Evolutionary conservation across 2,888 invertebrate species (phyloP), one percentile per base, ranked within the genome.

Genomic region (Drosophila kuntzei): DNA sequence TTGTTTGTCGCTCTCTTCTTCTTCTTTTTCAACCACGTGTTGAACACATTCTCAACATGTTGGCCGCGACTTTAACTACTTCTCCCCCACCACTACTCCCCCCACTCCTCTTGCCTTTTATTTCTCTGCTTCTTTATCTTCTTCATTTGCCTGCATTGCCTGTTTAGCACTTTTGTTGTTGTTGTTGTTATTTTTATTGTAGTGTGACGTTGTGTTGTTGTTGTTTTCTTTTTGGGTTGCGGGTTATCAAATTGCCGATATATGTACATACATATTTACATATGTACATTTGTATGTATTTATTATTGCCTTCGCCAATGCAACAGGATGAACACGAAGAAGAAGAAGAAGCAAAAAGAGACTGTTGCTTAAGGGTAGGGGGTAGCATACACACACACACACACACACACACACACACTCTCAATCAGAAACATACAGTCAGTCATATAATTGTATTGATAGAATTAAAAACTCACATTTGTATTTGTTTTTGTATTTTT

Each of bases 11-110:
- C 22, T 14, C 11, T 36, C 22, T 14, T n/a, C n/a, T 6, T 43
- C n/a, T 50, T 53, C 8, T 18, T 9, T 25, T 18, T 41, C 68
- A 50, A 80, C 87, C 85, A 85, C 85, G 85, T 85, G 85, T 88
- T 89, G 71, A 88, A 80, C 85, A 85, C 69, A 87, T 85, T 89
- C 79, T 61, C 66, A 84, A 84, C 89, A 89, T 83, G 79, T 76
- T 87, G 67, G 60, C 36, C 46, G 36, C 61, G 37, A 58, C 72
- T 61, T 49, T 36, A 71, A 58, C 51, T 57, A 34, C 54, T 20
- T 36, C 34, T n/a, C 41, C 27, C 43, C 36, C 14, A 43, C 27
- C 9, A 18, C 27, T 9, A 14, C n/a, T n/a, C 12, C 36, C 32
- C 25, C 41, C 49, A 9, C 29, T 14, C 11, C 11, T 14, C 43